A percentile compares a stretch with the other conserved stretches of the same genome.
Conservation (phyloP, 2,888 invertebrate genomes). For the Bibio marci region DNA sequence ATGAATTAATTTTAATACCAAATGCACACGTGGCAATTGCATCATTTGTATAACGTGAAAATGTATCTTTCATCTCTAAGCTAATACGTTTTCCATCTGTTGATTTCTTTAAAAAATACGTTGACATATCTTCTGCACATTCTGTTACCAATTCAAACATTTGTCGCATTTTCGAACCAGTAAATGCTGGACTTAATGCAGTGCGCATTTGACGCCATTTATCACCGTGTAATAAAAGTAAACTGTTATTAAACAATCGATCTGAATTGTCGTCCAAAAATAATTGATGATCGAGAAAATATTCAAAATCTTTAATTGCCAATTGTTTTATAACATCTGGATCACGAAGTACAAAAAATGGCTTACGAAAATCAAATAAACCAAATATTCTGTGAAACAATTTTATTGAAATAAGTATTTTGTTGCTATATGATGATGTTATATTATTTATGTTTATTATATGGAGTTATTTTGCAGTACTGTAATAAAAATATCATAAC, state of each 20-base stretch:
- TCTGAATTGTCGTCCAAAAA: slow-evolving; percentile 27
- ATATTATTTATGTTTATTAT: too few species aligned
- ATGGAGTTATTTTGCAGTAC: not conserved
- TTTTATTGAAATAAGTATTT: not conserved
- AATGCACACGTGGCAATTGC: slow-evolving; percentile 36
- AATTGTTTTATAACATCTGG: slow-evolving; percentile 36
- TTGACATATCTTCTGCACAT: slow-evolving; percentile 11
- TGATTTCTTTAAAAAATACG: slow-evolving; percentile 9
- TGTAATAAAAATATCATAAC: not conserved
- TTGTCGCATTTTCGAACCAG: slow-evolving; percentile 30
- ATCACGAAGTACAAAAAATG: slow-evolving; percentile 32
- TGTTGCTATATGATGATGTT: not conserved
- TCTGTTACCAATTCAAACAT: slow-evolving; percentile 28
- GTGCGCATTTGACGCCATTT: slow-evolving; percentile 29
- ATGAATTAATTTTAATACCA: slow-evolving; percentile 33
- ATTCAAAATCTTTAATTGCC: slow-evolving; percentile 29
- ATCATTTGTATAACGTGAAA: slow-evolving; percentile 12
- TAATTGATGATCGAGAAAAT: slow-evolving; percentile 33
- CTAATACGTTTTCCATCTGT: not conserved
- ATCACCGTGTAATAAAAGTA: slow-evolving; percentile 30
- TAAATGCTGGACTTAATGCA: slow-evolving; percentile 30
- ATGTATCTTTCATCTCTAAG: slow-evolving; percentile 6
- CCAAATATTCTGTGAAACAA: slow-evolving; percentile 29
- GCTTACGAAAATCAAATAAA: slow-evolving; percentile 28
- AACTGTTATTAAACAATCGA: slow-evolving; percentile 32